phyloP scores from a whole-genome alignment of 2,888 invertebrate species.

The Hydrotaea cyrtoneurina region DNA sequence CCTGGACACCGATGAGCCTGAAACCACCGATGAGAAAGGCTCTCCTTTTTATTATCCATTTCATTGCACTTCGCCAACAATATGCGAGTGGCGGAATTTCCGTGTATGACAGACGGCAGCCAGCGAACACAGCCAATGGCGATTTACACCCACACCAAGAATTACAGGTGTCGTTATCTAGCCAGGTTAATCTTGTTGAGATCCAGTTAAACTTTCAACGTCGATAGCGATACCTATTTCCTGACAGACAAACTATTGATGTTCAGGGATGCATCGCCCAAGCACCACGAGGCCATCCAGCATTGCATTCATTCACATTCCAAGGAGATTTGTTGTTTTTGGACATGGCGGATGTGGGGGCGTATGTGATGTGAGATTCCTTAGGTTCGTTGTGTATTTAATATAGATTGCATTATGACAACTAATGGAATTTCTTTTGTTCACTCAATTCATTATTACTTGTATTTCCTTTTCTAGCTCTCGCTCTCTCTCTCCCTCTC shows the following conservation, averaged over 20 bases:
- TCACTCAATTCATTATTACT: constrained; percentile 25
- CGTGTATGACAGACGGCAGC: background rate
- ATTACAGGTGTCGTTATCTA: constrained; percentile 26
- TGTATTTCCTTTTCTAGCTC: background rate
- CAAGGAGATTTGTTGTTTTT: background rate
- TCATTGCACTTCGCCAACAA: background rate
- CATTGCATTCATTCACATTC: background rate
- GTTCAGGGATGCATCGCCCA: background rate
- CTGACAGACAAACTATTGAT: constrained; percentile 9
- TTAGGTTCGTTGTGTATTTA: constrained; percentile 23
- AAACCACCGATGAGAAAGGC: too few relatives aligned
- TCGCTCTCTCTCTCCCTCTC: background rate
- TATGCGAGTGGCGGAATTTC: background rate
- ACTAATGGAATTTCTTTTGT: constrained; percentile 55
- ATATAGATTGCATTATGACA: constrained; percentile 53
- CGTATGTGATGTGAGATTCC: background rate
- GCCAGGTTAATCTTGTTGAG: constrained; percentile 32
- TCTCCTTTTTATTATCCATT: background rate
- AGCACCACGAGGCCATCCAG: background rate
- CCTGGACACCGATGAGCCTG: too few relatives aligned
- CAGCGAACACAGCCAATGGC: background rate
- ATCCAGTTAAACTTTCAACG: constrained; percentile 31
- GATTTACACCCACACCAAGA: background rate
- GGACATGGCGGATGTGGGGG: background rate
- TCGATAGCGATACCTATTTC: background rate